Conservation (phyloP, 2,888 invertebrate species). For the Nematopogon swammerdamellus region DNA sequence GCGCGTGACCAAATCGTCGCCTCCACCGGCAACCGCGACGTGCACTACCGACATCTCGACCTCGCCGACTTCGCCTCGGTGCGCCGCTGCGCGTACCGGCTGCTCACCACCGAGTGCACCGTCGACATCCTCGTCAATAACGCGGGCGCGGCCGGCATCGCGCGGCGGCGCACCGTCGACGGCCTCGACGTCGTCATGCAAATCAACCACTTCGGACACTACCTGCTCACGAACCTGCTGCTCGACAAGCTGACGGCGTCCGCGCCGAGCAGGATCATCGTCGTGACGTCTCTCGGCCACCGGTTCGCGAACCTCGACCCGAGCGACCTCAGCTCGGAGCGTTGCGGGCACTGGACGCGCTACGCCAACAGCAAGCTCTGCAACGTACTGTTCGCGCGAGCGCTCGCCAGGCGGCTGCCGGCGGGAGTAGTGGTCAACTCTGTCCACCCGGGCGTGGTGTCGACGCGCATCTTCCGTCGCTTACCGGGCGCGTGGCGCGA, state of each 20-base stretch:
- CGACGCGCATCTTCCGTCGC: slow-evolving; percentile 72
- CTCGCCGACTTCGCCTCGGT: slow-evolving; percentile 48
- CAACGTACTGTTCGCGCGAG: slow-evolving; percentile 36
- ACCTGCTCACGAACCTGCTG: slow-evolving; percentile 67
- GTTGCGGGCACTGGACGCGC: slow-evolving; percentile 31
- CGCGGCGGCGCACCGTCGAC: slow-evolving; percentile 46
- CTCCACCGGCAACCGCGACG: slow-evolving; percentile 64
- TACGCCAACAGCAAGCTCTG: slow-evolving; percentile 40
- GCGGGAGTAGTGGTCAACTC: slow-evolving; percentile 71
- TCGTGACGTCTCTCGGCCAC: slow-evolving; percentile 35
- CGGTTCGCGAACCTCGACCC: slow-evolving; percentile 44
- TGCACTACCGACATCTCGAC: slow-evolving; percentile 56
- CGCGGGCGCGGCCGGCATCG: slow-evolving; percentile 46
- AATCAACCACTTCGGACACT: slow-evolving; percentile 68
- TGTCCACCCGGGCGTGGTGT: slow-evolving; percentile 80
- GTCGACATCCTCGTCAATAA: slow-evolving; percentile 64
- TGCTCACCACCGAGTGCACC: slow-evolving; percentile 43
- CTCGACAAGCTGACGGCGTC: slow-evolving; percentile 38
- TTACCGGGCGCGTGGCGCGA: slow-evolving; percentile 37
- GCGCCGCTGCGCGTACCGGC: slow-evolving; percentile 58
- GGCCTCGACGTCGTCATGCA: slow-evolving; percentile 62
- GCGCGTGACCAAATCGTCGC: slow-evolving; percentile 65
- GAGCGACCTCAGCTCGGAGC: slow-evolving; percentile 17
- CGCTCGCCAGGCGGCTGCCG: slow-evolving; percentile 31
- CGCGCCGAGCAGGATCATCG: slow-evolving; percentile 37